Base-by-base conservation (phyloP, 2,113 vertebrate genomes). In the Cyanoliseus patagonus region DNA sequence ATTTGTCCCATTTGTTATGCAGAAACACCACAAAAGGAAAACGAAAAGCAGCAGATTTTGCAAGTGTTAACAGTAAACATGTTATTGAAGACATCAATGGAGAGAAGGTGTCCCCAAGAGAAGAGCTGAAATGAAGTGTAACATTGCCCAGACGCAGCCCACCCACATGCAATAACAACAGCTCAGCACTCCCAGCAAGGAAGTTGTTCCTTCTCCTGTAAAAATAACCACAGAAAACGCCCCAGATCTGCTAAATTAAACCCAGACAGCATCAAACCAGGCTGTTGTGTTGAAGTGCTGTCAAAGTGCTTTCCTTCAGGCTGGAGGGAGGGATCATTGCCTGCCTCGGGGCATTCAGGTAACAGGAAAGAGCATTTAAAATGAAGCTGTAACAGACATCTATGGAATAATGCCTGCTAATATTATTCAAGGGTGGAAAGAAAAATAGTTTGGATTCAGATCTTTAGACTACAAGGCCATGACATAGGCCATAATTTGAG, bases 81-180 rank as follows among this genome's bases (percentile, higher is more conserved):
- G 13, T 28, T 64, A 7, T 1, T 68, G 57, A 61, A 66, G 76
- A 10, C 51, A 59, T 6, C 37, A 17, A 2, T 0, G 8, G 39
- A 27, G 44, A 75, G 51, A 53, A 76, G 70, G 51, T 37, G 7
- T 69, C 17, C 27, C 72, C 63, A 19, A 59, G 57, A 46, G 42
- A 78, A 4, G 66, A 53, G 51, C 13, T 0, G 0, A 59, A 72
- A 76, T 1, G 44, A 47, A 52, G 75, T 0, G 0, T 2, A 24
- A 25, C 51, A 4, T 39, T 2, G 3, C 28, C 37, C 85, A 25
- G 57, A 28, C 64, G 11, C 30, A 19, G 70, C 82, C 78, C 90
- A 64, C 55, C 18, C 90, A 75, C 31, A 1, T 10, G 0, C 52
- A 17, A 3, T 8, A 55, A 61, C 44, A 49, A 10, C 59, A 9